These are phyloP conservation scores for Sisor rabdophorus DNA, from an alignment of 2,113 vertebrate species.

Conservation along the genomic window DNA sequence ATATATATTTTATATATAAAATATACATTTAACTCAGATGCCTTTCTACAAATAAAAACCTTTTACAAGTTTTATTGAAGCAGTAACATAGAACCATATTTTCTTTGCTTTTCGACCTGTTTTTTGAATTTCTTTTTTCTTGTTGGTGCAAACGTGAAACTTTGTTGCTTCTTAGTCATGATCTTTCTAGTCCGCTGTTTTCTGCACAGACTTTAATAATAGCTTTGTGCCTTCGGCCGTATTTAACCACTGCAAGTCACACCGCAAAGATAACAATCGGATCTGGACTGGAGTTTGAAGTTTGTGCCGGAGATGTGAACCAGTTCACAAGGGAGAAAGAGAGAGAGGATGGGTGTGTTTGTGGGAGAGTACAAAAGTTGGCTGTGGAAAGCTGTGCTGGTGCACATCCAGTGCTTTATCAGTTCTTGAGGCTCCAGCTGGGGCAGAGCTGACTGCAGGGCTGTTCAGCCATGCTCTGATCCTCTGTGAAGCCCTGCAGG, in stretches of 20 bases:
- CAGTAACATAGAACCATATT: background rate
- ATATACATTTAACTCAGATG: too few species aligned
- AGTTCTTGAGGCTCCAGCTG: conserved; percentile 34
- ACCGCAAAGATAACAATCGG: conserved; percentile 6
- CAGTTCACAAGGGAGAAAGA: conserved; percentile 2
- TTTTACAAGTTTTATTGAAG: background rate
- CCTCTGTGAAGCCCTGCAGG: conserved; percentile 30
- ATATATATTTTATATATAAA: too few species aligned
- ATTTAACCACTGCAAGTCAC: conserved; percentile 23
- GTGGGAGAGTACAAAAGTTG: conserved; percentile 27
- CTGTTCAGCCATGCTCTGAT: conserved; percentile 18
- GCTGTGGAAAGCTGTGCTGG: conserved; percentile 9
- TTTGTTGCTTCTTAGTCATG: conserved; percentile 2
- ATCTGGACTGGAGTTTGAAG: conserved; percentile 23
- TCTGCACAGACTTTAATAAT: background rate
- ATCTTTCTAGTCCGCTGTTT: background rate
- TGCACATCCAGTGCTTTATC: conserved; percentile 34
- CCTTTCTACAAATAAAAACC: background rate
- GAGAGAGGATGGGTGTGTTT: conserved; percentile 24
- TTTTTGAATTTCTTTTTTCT: background rate
- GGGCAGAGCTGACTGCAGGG: conserved; percentile 37
- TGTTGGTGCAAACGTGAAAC: background rate
- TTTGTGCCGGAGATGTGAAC: conserved; percentile 17
- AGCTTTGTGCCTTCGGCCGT: conserved; percentile 7
- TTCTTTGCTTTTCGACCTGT: too few species aligned